Base-by-base conservation (phyloP, 1,140 invertebrate species). In the Meteorus sp. region DNA sequence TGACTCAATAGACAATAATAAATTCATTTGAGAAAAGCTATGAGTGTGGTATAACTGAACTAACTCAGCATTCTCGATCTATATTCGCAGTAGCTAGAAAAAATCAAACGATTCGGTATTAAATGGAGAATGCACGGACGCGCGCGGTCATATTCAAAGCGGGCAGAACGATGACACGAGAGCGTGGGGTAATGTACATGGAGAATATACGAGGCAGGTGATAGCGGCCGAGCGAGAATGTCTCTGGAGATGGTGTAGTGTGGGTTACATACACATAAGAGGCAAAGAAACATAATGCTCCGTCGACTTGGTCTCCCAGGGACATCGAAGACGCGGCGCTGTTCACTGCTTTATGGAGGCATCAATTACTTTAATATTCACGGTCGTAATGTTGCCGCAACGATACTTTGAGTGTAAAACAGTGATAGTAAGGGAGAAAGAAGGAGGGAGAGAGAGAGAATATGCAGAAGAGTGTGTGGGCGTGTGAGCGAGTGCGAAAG, bases 311-410 rank as follows among this genome's bases (percentile, higher is more conserved):
- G 44, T 61, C 60, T 59, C 54, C 50, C 60, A 65, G 60, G 44
- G 67, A 69, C 68, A 70, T 56, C 55, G 68, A 58, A 63, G 66
- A 65, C 56, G 50, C 51, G 57, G 59, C 60, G 61, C 43, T 63
- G 64, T 57, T 60, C 56, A 64, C 60, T 64, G 67, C 72, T 74
- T 74, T 73, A 75, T 68, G 66, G 66, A 65, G 66, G 66, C 72
- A 75, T 74, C 73, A 69, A 74, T 75, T 74, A 74, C 65, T 74
- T 71, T 72, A 72, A 74, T 74, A 72, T 74, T 71, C 67, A 63
- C 64, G 66, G 64, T 67, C 68, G 67, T 72, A 69, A 71, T 67
- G 67, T 69, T 63, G 25, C 45, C 37, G 59, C 55, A 50, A 37
- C 35, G 33, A 55, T 54, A 41, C 37, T 25, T 7, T 35, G 41